A percentile compares a stretch with the other conserved stretches of the same genome.
phyloP scores from a whole-genome alignment of 2,888 invertebrate species.

The Parnassius orleans region DNA sequence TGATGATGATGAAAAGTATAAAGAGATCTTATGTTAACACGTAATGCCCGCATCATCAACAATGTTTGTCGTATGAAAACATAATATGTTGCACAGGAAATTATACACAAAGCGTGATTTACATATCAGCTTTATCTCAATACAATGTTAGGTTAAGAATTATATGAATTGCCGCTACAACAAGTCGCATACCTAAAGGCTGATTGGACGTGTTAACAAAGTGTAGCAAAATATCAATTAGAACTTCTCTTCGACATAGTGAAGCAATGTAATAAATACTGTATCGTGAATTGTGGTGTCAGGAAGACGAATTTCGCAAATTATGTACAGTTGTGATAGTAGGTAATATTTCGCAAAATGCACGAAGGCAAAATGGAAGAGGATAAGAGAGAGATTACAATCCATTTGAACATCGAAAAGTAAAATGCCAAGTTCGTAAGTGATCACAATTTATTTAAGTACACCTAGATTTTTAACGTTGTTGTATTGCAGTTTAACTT shows the following conservation, averaged over 20 bases:
- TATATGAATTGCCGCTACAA: conserved; percentile 26
- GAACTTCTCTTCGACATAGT: too few relatives aligned
- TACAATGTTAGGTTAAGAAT: conserved; percentile 40
- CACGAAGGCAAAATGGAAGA: conserved; percentile 33
- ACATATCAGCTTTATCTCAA: conserved; percentile 40
- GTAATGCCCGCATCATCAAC: conserved; percentile 13
- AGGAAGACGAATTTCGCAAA: conserved; percentile 9
- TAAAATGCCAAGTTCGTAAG: conserved; percentile 76
- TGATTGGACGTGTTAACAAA: conserved; percentile 2
- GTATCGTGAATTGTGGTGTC: conserved; percentile 8
- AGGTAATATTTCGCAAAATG: conserved; percentile 3
- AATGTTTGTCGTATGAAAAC: conserved; percentile 22
- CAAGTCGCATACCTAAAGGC: conserved; percentile 1
- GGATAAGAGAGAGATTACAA: conserved; percentile 51
- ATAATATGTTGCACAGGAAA: conserved; percentile 20
- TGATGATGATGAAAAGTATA: too few relatives aligned
- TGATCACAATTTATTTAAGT: conserved; percentile 28
- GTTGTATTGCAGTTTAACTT: too few relatives aligned
- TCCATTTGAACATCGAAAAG: conserved; percentile 68
- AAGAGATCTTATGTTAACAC: background rate
- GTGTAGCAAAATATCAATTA: too few relatives aligned
- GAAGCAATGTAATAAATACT: conserved; percentile 5
- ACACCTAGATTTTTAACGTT: too few relatives aligned
- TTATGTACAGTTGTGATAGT: background rate
- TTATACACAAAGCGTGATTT: conserved; percentile 28